Base-by-base conservation (phyloP, 2,797 vertebrate genomes). In the Aldrovandia affinis region DNA sequence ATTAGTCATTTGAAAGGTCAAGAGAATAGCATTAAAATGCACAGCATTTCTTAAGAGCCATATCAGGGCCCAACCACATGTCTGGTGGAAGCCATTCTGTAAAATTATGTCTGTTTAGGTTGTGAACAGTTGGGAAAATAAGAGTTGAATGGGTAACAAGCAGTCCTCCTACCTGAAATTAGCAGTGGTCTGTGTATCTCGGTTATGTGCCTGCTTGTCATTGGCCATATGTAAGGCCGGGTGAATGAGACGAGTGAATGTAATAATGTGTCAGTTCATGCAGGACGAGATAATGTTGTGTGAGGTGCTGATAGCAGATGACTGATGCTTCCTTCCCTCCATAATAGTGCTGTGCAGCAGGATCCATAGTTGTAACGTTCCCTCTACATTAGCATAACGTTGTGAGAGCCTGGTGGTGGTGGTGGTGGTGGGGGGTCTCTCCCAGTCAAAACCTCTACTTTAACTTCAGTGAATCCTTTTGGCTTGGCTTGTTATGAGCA, bases 231-330 rank as follows among this genome's bases (percentile, higher is more conserved):
- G 36, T 75, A 44, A 75, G 39, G 70, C 36, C n/a, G 39, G 70
- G 39, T 75, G 22, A n/a, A 44, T 1, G n/a, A 44, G 9, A 44
- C 22, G 18, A 39, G 70, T 9, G 70, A 47, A 22, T 8, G 42
- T 75, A 47, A 75, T 75, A 20, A 75, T 75, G 70, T 75, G 70
- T 25, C 70, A 47, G 70, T 47, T 44, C 7, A 39, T 42, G 70
- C 10, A n/a, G 36, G 36, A 47, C 8, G 70, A 44, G 39, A 47
- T 47, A 75, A 44, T 75, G 39, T 36, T 47, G 42, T 75, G 68
- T 39, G 68, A 39, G 68, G 33, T 42, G 68, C 68, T 70, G 70
- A 75, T 75, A 10, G 22, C 39, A 12, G 20, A n/a, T 44, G 42
- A 75, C 70, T 75, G 70, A 75, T 47, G 39, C 33, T 25, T 75